phyloP scores from a whole-genome alignment of 2,113 vertebrate species.

The Rostratula benghalensis region DNA sequence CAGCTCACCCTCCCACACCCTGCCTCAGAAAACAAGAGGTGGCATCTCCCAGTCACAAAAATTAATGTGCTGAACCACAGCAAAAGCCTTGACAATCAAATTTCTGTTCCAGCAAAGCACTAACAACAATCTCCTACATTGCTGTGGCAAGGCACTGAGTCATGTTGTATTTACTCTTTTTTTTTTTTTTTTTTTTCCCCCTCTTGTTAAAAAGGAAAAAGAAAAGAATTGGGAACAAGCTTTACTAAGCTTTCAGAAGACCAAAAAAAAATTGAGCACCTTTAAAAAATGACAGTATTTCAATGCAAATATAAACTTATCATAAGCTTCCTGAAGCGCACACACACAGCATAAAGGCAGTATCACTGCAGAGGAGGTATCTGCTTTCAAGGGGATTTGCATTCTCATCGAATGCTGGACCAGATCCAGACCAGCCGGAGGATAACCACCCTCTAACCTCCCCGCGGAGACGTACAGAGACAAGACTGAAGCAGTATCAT shows the following conservation, averaged over 20 bases:
- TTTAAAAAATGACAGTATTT: conserved; percentile 23
- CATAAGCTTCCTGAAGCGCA: neutral
- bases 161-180: neutral
- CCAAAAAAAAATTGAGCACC: neutral
- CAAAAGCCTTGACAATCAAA: neutral
- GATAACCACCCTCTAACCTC: conserved; percentile 64
- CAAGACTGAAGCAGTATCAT: conserved; percentile 59
- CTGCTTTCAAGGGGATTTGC: conserved; percentile 67
- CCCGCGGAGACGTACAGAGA: conserved; percentile 52
- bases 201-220: neutral
- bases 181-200: neutral
- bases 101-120: neutral
- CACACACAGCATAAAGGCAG: conserved; percentile 5
- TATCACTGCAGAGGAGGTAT: conserved; percentile 37
- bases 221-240: neutral
- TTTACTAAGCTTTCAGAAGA: neutral
- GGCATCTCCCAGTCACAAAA: neutral
- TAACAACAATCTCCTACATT: neutral
- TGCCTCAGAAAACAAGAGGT: neutral
- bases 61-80: neutral
- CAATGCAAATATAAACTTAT: neutral
- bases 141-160: neutral
- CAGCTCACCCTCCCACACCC: rapidly evolving
- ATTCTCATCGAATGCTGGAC: conserved; percentile 65
- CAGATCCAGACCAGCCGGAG: conserved; percentile 53